Evolutionary conservation across 2,113 vertebrate species (phyloP).

Genomic region (Odocoileus hemionus): DNA sequence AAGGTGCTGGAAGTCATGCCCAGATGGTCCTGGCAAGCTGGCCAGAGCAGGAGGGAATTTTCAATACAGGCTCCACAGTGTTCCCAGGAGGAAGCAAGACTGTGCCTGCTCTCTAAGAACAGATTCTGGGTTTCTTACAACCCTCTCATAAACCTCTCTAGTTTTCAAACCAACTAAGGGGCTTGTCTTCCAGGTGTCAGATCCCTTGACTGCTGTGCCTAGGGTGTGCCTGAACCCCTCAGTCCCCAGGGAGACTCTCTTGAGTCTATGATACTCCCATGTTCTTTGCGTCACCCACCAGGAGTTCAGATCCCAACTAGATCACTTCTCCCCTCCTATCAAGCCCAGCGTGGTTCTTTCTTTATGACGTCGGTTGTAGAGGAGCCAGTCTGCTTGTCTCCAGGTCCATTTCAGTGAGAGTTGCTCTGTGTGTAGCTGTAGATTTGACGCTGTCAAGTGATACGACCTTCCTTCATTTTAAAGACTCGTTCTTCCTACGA

Average conservation of each 20-base stretch:
- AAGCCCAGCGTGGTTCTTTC: not conserved
- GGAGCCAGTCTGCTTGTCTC: not conserved
- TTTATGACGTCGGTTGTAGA: not conserved
- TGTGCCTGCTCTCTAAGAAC: not conserved
- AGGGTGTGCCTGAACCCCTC: not conserved
- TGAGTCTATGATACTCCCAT: not conserved
- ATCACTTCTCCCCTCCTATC: not conserved
- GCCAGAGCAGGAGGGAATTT: not conserved
- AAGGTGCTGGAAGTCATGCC: not conserved
- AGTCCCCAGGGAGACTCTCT: not conserved
- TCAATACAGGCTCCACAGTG: not conserved
- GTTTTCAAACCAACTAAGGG: not conserved
- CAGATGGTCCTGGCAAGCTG: not conserved
- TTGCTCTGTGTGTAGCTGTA: not conserved
- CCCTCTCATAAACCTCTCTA: fast-evolving
- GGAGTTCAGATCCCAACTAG: not conserved
- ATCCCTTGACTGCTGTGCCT: not conserved
- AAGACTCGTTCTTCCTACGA: not conserved
- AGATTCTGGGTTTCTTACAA: not conserved
- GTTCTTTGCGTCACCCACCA: not conserved
- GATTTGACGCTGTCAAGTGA: not conserved
- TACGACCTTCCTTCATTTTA: not conserved
- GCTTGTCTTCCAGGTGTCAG: not conserved
- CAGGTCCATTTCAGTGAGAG: not conserved
- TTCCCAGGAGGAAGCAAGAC: not conserved